A percentile compares a stretch with the other conserved stretches of the same genome.
phyloP scores from a whole-genome alignment of 2,888 invertebrate genomes.

The Celastrina argiolus region DNA sequence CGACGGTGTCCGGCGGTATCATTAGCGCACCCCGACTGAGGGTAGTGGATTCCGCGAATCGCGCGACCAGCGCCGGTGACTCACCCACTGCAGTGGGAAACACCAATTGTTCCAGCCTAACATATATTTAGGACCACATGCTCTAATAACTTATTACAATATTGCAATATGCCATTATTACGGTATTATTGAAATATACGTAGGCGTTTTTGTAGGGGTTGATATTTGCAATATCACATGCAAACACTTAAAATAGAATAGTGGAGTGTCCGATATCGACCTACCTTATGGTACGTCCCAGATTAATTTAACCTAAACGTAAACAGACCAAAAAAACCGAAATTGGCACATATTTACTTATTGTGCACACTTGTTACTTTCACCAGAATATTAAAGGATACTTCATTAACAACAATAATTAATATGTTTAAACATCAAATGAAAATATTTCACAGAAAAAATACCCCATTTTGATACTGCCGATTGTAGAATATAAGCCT shows the following conservation, averaged over 20 bases:
- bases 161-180: neutral
- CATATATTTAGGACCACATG: constrained; percentile 19
- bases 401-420: no score
- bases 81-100: constrained; percentile 60
- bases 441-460: no score
- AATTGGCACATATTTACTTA: no score
- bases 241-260: neutral
- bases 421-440: no score
- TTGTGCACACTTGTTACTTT: no score
- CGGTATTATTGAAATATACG: neutral
- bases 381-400: no score
- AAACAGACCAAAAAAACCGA: no score
- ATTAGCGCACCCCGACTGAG: constrained; percentile 67
- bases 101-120: constrained; percentile 49
- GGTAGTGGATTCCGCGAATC: constrained; percentile 68
- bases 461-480: no score
- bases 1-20: constrained; percentile 57
- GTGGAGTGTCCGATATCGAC: no score
- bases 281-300: no score
- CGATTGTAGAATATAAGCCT: no score
- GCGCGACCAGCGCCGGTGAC: constrained; percentile 50
- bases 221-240: neutral
- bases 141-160: neutral
- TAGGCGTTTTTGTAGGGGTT: neutral
- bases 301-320: no score